Evolutionary conservation across 2,113 vertebrate genomes (phyloP), one percentile per base, ranked within the genome.

Genomic region (Chionodraco myersi): DNA sequence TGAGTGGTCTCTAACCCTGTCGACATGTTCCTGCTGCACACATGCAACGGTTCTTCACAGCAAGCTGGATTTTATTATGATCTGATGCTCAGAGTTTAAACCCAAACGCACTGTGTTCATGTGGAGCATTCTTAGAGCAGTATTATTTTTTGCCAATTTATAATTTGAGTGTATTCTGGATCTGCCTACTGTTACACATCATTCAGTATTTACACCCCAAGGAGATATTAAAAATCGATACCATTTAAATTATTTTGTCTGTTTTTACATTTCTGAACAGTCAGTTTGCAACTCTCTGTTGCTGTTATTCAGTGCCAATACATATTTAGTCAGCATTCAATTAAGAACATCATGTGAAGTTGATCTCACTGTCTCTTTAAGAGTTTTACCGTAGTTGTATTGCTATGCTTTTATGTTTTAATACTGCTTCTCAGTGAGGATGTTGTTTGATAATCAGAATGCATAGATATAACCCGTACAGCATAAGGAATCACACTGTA

Each of bases 121-220:
- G 47, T 62, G 56, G 60, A 87, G 70, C 64, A 66, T 75, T 36
- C 34, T 73, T 15, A 62, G 41, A 80, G 62, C 80, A 90, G 85
- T 89, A 81, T 92, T 88, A 76, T 61, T 62, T 41, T 62, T 71
- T 62, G 10, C 2, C 58, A 54, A 80, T 71, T 61, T 73, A 75
- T 74, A 7, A 63, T 83, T 85, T 76, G 59, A 76, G 59, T 82
- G 71, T 73, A 14, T 70, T 80, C 34, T 62, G 34, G 61, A 60
- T 76, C 57, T 68, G n/a, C 26, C 45, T 53, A 61, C 61, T 73
- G 76, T 88, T 82, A 76, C 62, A 68, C 69, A 62, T 80, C 80
- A 75, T n/a, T n/a, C 57, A 87, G 85, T 90, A 89, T 90, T 92
- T 68, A 82, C 48, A 49, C 36, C 54, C 30, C 23, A 54, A 52